Base-by-base conservation (phyloP, 2,797 vertebrate species). In the Hafferia zeledoni region DNA sequence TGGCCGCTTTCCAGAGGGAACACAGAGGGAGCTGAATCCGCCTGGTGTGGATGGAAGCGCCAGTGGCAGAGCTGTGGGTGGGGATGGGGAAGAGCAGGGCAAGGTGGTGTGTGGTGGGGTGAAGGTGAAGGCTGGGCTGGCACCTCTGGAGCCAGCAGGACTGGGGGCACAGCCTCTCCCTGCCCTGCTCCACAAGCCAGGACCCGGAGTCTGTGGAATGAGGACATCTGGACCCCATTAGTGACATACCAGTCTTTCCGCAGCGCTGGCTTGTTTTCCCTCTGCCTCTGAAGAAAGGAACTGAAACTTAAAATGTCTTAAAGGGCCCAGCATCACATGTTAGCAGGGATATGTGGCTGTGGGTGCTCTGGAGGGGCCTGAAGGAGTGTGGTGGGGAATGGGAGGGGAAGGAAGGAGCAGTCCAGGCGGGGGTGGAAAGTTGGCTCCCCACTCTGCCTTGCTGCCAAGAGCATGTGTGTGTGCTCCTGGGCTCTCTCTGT, bases 201-300 rank as follows among this genome's bases (percentile, higher is more conserved):
- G 81, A 89, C 85, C 52, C 44, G n/a, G 60, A 76, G 88, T 37
- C 88, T 91, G 79, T 0, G 2, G 80, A 91, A 67, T 50, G 80
- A 84, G 82, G 93, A 96, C 97, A 97, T 97, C 97, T 97, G 96
- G 97, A 96, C 89, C 92, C 87, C 90, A 96, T 97, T 97, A 97
- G 93, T 85, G 88, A 96, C 95, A 96, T 97, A 96, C 95, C 94
- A 95, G 89, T 64, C 94, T 94, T 93, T 93, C 95, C 25, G 24
- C 96, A 96, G 93, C 6, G 19, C 83, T 90, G 83, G 60, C 80
- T 96, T 91, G 93, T 94, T 89, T 92, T 94, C 76, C 53, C 76
- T 85, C 56, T 75, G 89, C 56, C 39, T 78, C 84, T 83, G 90
- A 95, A 96, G 93, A 95, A 82, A 95, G 61, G 94, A 95, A 76